Percentiles rank a stretch among this genome's conserved stretches.
These are phyloP conservation scores for Dioctria rufipes DNA, from an alignment of 2,888 invertebrate species.

Conservation along the genomic window DNA sequence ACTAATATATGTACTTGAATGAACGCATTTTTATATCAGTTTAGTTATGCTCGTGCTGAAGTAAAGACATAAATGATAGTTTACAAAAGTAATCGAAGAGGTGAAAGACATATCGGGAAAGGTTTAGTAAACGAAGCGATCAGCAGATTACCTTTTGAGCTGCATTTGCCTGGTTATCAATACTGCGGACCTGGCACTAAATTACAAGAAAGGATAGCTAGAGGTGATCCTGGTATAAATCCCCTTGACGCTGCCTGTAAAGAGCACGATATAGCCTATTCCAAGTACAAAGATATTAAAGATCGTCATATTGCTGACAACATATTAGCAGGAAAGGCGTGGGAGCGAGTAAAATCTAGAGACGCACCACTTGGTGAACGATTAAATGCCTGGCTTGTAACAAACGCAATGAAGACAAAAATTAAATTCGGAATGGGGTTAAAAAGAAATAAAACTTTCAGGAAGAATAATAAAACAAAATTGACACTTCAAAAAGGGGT, in stretches of 20 bases:
- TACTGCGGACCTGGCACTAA: constrained; percentile 24
- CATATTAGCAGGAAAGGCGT: too few relatives aligned
- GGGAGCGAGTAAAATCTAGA: too few relatives aligned
- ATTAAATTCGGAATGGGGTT: constrained; percentile 57
- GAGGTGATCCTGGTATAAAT: constrained; percentile 62
- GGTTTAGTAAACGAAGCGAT: constrained; percentile 35
- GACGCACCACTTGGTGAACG: constrained; percentile 47
- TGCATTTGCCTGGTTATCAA: too few relatives aligned
- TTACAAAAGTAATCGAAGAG: neutral
- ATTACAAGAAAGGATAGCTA: constrained; percentile 59
- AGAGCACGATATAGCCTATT: constrained; percentile 57
- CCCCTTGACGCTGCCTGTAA: constrained; percentile 56
- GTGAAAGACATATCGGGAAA: neutral
- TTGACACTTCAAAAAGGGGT: constrained; percentile 21
- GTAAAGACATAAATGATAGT: too few relatives aligned
- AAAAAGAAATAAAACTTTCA: neutral
- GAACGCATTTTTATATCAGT: too few relatives aligned
- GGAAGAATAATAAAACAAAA: constrained; percentile 14
- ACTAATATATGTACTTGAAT: too few relatives aligned
- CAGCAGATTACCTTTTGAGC: constrained; percentile 40
- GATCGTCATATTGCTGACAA: too few relatives aligned
- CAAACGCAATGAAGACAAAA: too few relatives aligned
- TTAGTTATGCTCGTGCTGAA: too few relatives aligned
- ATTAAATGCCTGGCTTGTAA: constrained; percentile 47
- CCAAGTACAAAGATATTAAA: constrained; percentile 24